phyloP scores from a whole-genome alignment of 2,113 vertebrate genomes.

The Myotis davidii region DNA sequence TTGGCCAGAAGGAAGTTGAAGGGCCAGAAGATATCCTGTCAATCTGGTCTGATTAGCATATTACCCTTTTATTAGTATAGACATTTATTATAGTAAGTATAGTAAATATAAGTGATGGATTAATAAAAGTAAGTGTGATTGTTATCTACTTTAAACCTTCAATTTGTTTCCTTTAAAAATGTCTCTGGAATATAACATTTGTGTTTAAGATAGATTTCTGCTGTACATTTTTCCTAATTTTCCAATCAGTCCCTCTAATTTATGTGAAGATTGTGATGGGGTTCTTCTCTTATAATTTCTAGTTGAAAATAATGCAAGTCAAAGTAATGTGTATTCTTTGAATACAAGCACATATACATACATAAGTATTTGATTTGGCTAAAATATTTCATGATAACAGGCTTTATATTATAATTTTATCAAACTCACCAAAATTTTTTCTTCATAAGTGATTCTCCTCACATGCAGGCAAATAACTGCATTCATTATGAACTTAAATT shows the following conservation, averaged over 20 bases:
- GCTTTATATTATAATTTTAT: not conserved
- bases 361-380: not conserved
- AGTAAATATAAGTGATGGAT: not conserved
- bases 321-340: not conserved
- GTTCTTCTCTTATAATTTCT: not conserved
- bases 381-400: not conserved
- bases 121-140: not conserved
- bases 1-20: too few species aligned
- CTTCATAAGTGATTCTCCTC: not conserved
- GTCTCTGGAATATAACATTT: not conserved
- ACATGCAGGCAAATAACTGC: not conserved
- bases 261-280: not conserved
- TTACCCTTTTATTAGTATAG: too few species aligned
- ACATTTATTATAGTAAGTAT: not conserved
- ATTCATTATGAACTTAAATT: not conserved
- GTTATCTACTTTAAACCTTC: not conserved
- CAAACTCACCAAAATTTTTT: not conserved
- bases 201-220: not conserved
- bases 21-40: too few species aligned
- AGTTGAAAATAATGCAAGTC: not conserved
- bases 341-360: not conserved
- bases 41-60: too few species aligned
- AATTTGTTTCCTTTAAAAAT: not conserved
- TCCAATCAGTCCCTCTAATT: not conserved
- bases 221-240: not conserved